Evolutionary conservation across 2,888 invertebrate genomes (phyloP).

Genomic region (Agrilus mali): DNA sequence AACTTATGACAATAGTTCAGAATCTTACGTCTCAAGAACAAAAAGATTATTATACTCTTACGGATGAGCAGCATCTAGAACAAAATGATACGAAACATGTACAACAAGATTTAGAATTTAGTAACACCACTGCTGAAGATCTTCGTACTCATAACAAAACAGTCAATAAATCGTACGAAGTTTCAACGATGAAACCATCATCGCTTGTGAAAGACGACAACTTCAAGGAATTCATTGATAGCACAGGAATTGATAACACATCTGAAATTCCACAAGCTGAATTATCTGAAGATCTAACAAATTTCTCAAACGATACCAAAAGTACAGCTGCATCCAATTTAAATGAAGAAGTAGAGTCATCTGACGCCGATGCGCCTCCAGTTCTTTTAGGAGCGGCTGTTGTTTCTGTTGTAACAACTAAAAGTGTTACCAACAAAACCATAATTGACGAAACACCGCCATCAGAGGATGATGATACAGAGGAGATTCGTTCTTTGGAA

Average conservation of each 20-base stretch:
- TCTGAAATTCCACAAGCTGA: slow-evolving; percentile 29
- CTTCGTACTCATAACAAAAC: slow-evolving; percentile 1
- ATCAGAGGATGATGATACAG: slow-evolving; percentile 36
- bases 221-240: slow-evolving; percentile 46
- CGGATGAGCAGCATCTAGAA: neutral
- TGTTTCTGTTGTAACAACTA: slow-evolving; percentile 71
- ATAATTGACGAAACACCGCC: slow-evolving; percentile 45
- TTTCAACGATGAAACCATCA: slow-evolving; percentile 43
- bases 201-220: slow-evolving; percentile 44
- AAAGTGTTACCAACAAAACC: slow-evolving; percentile 71
- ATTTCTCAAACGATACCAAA: slow-evolving; percentile 9
- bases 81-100: neutral
- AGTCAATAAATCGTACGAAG: slow-evolving; percentile 31
- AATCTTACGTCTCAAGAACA: neutral
- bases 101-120: neutral
- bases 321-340: slow-evolving; percentile 5
- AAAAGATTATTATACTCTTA: neutral
- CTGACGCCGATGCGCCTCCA: slow-evolving; percentile 10
- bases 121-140: slow-evolving; percentile 1
- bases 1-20: neutral
- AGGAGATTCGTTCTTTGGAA: slow-evolving; percentile 22
- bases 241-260: slow-evolving; percentile 42
- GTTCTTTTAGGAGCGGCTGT: slow-evolving; percentile 49
- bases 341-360: slow-evolving; percentile 1
- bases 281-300: slow-evolving; percentile 5